Percentiles rank a stretch among this genome's conserved stretches.
These are phyloP conservation scores for Philypnodon macrostomus DNA, from an alignment of 2,797 vertebrate genomes.

Conservation along the genomic window DNA sequence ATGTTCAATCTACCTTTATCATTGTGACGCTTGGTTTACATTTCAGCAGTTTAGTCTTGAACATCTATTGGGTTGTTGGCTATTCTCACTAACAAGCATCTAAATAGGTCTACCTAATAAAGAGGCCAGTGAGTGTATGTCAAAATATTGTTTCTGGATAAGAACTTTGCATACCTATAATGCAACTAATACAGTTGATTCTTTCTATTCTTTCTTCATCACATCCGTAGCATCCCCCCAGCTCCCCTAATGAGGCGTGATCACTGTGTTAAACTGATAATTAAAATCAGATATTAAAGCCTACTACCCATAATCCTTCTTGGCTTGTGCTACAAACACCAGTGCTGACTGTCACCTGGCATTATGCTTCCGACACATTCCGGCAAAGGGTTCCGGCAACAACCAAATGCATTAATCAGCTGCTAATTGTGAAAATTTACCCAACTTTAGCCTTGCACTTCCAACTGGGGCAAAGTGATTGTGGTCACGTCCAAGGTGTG, in stretches of 20 bases:
- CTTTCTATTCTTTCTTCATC: slow-evolving; percentile 46
- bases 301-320: slow-evolving; percentile 77
- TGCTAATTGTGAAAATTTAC: slow-evolving; percentile 37
- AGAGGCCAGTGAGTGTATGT: slow-evolving; percentile 1
- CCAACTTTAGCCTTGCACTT: slow-evolving; percentile 10
- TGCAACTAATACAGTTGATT: too few relatives aligned
- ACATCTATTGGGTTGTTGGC: too few relatives aligned
- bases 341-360: slow-evolving; percentile 58
- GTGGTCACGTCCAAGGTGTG: not conserved
- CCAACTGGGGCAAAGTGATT: slow-evolving; percentile 14
- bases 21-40: too few relatives aligned
- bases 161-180: too few relatives aligned
- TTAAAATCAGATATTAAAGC: slow-evolving; percentile 82
- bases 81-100: too few relatives aligned
- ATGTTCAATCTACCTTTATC: too few relatives aligned
- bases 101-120: too few relatives aligned
- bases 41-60: too few relatives aligned
- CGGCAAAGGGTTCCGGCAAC: not conserved
- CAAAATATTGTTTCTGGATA: slow-evolving; percentile 9
- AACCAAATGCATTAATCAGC: slow-evolving; percentile 41
- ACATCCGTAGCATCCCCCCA: slow-evolving; percentile 61
- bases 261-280: slow-evolving; percentile 79
- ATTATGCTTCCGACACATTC: slow-evolving; percentile 14
- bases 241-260: slow-evolving; percentile 76
- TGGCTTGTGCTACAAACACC: slow-evolving; percentile 68